Evolutionary conservation across 2,888 invertebrate genomes (phyloP).

Genomic region (Punctoribates punctum): DNA sequence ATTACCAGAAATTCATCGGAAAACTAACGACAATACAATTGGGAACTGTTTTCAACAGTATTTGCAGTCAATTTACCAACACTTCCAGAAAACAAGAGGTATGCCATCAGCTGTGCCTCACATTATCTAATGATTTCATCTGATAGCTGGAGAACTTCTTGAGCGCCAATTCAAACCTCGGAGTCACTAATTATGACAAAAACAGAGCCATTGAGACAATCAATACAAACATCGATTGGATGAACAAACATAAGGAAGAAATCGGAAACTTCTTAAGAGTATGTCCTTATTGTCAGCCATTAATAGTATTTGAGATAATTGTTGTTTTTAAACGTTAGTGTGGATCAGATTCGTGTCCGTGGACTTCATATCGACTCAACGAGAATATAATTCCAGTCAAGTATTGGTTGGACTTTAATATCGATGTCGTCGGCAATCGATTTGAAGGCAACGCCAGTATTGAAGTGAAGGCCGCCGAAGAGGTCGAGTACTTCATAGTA

Average conservation of each 20-base stretch:
- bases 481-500: conserved; percentile 34
- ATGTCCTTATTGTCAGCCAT: neutral
- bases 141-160: conserved; percentile 30
- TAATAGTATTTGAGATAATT: neutral
- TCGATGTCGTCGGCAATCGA: conserved; percentile 29
- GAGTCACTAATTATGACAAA: conserved; percentile 21
- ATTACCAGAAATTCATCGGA: conserved; percentile 56
- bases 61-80: conserved; percentile 37
- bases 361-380: conserved; percentile 39
- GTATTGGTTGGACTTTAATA: conserved; percentile 13
- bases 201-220: conserved; percentile 33
- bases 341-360: conserved; percentile 35
- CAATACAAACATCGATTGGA: conserved; percentile 39
- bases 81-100: conserved; percentile 31
- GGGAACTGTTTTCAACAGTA: conserved; percentile 34
- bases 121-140: neutral
- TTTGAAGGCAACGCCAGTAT: conserved; percentile 33
- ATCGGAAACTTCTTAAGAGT: conserved; percentile 36
- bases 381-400: conserved; percentile 18
- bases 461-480: neutral
- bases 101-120: neutral
- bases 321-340: conserved; percentile 24
- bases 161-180: neutral
- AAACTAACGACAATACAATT: conserved; percentile 23
- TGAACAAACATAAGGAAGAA: conserved; percentile 16